Conservation (phyloP, 2,113 vertebrate genomes). For the human region DNA sequence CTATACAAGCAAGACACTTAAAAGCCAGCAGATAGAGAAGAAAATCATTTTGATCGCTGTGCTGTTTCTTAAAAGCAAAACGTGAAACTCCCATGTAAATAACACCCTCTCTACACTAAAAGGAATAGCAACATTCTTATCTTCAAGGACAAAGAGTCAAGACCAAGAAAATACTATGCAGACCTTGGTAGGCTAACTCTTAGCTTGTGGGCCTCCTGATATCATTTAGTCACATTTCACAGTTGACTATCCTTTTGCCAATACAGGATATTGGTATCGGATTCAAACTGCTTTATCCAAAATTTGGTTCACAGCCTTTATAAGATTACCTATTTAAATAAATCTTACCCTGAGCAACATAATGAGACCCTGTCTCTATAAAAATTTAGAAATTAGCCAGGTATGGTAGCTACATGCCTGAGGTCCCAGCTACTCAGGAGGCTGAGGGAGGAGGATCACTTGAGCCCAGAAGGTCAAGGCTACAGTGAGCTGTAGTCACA, state of each 20-base stretch:
- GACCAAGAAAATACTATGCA: not conserved
- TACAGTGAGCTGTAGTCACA: not conserved
- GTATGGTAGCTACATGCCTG: not conserved
- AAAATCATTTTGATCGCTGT: not conserved
- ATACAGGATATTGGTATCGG: not conserved
- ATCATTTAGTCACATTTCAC: not conserved
- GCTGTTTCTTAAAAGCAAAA: not conserved
- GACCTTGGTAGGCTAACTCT: not conserved
- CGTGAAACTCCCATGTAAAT: not conserved
- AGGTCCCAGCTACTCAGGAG: not conserved
- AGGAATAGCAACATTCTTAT: not conserved
- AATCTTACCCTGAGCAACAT: not conserved
- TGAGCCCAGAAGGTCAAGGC: not conserved
- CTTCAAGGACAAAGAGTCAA: not conserved
- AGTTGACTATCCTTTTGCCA: not conserved
- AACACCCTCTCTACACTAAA: not conserved
- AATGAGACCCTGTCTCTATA: not conserved
- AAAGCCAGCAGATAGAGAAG: not conserved
- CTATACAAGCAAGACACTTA: not conserved
- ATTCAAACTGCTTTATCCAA: not conserved
- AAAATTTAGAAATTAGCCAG: not conserved
- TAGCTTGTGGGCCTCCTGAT: not conserved
- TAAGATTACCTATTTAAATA: not conserved
- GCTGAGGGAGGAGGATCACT: not conserved
- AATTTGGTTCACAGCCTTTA: not conserved